Evolutionary conservation across 2,113 vertebrate genomes (phyloP).

Genomic region (Aramus guarauna): DNA sequence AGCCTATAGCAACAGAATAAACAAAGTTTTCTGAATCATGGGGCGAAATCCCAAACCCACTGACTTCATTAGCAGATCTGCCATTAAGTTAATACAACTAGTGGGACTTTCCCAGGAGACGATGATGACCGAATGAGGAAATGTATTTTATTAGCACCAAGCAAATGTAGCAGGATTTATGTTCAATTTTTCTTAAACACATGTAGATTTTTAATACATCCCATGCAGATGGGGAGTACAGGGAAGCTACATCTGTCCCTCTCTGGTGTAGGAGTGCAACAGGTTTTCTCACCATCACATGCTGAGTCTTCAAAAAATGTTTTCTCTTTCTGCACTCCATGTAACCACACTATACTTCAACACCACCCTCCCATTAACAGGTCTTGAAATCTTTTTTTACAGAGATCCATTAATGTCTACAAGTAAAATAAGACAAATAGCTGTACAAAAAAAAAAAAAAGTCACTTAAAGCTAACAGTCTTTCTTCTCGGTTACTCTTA

Average conservation of each 20-base stretch:
- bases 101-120: background rate
- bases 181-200: background rate
- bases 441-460: background rate
- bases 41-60: background rate
- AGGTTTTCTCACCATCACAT: background rate
- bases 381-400: background rate
- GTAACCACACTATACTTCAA: background rate
- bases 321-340: background rate
- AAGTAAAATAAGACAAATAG: background rate
- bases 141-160: background rate
- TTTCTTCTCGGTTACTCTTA: background rate
- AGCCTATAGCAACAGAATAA: background rate
- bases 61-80: background rate
- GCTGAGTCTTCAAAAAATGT: background rate
- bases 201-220: background rate
- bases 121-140: background rate
- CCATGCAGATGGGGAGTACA: background rate
- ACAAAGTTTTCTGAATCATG: background rate
- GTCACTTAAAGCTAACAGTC: background rate
- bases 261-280: background rate
- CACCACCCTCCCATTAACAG: background rate
- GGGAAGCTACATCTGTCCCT: background rate
- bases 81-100: background rate
- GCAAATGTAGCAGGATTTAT: background rate
- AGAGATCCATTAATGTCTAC: background rate